phyloP scores from a whole-genome alignment of 1,140 invertebrate genomes.

The Neotoxoptera formosana region DNA sequence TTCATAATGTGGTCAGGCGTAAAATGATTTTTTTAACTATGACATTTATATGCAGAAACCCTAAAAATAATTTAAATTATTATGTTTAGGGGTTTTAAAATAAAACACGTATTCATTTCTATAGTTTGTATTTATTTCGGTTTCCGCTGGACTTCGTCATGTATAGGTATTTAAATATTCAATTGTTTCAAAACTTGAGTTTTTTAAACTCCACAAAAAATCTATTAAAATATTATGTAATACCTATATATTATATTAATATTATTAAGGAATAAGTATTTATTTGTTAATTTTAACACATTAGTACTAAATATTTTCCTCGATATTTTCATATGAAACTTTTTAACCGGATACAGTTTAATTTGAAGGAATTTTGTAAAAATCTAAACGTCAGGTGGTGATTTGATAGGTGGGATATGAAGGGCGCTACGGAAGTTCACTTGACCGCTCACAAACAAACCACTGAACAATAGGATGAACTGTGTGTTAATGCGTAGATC shows the following conservation, averaged over 20 bases:
- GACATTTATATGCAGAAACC: constrained; percentile 22
- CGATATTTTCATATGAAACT: not conserved
- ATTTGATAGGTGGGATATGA: constrained; percentile 25
- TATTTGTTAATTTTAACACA: not conserved
- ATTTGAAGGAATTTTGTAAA: constrained; percentile 50
- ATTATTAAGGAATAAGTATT: not conserved
- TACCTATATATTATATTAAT: too few relatives aligned
- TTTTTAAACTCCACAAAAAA: not conserved
- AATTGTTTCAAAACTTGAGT: not conserved
- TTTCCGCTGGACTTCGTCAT: not conserved
- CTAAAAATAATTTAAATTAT: constrained; percentile 15
- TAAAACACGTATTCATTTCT: not conserved
- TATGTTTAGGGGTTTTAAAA: constrained; percentile 33
- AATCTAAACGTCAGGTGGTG: constrained; percentile 48
- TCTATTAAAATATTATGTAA: not conserved
- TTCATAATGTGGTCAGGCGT: not conserved
- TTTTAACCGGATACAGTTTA: not conserved
- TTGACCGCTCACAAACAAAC: constrained; percentile 39
- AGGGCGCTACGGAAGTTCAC: constrained; percentile 55
- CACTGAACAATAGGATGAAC: constrained; percentile 44
- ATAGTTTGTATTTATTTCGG: not conserved
- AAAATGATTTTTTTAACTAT: constrained; percentile 16
- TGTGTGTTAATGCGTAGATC: constrained; percentile 31
- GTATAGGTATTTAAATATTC: not conserved
- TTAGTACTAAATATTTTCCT: not conserved